A percentile compares a stretch with the other conserved stretches of the same genome.
phyloP scores from a whole-genome alignment of 2,797 vertebrate species.

The Saxicola maurus region DNA sequence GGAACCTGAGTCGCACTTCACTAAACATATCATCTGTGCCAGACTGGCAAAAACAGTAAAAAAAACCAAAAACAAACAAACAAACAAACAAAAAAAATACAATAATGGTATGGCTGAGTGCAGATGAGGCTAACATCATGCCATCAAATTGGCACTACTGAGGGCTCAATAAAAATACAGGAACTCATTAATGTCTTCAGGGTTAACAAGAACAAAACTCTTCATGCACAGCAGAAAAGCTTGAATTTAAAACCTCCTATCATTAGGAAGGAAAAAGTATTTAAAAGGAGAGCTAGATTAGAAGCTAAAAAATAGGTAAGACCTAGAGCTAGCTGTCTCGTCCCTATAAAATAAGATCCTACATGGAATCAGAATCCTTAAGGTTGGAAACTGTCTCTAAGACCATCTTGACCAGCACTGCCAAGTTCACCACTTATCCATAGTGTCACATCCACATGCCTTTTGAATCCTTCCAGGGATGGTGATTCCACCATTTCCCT shows the following conservation, averaged over 20 bases:
- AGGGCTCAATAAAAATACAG: background rate
- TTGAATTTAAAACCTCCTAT: background rate
- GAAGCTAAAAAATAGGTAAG: background rate
- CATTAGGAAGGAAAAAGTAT: background rate
- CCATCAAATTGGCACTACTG: background rate
- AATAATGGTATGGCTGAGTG: background rate
- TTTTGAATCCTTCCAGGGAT: background rate
- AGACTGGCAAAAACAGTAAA: background rate
- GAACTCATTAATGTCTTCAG: background rate
- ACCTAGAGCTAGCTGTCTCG: background rate
- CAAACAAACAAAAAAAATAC: background rate
- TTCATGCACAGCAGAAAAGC: background rate
- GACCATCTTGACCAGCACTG: background rate
- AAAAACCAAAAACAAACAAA: background rate
- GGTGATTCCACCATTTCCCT: background rate
- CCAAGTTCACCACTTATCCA: background rate
- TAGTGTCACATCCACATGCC: background rate
- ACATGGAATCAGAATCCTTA: background rate
- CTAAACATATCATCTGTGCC: background rate
- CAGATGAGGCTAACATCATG: background rate
- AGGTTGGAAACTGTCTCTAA: background rate
- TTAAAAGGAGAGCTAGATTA: background rate
- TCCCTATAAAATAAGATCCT: background rate
- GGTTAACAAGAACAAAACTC: background rate
- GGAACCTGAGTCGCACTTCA: background rate